phyloP scores from a whole-genome alignment of 2,888 invertebrate genomes.

The Carpatolechia fugitivella region DNA sequence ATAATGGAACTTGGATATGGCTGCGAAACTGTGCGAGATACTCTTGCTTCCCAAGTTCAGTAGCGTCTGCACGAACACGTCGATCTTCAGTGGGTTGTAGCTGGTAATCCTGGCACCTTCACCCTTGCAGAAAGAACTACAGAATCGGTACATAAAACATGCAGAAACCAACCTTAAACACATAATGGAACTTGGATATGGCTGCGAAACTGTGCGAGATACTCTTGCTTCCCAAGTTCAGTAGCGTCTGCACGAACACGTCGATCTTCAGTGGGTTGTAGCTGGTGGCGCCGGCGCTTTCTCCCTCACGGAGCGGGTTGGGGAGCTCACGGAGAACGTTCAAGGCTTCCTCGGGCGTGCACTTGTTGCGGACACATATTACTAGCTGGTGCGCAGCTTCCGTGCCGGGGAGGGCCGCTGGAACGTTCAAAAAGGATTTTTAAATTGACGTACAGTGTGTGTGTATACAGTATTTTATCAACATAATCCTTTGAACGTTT shows the following conservation, averaged over 20 bases:
- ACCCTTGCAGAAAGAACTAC: neutral
- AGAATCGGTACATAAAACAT: neutral
- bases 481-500: no score
- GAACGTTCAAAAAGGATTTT: conserved; percentile 28
- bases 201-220: conserved; percentile 99
- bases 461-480: no score
- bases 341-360: conserved; percentile 93
- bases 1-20: conserved; percentile 97
- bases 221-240: conserved; percentile 96
- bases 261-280: conserved; percentile 97
- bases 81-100: conserved; percentile 96
- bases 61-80: conserved; percentile 97
- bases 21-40: conserved; percentile 98
- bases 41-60: conserved; percentile 97
- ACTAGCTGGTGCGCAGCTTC: conserved; percentile 92
- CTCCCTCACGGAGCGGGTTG: conserved; percentile 87
- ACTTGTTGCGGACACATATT: conserved; percentile 92
- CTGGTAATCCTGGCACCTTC: conserved; percentile 79
- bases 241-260: conserved; percentile 96
- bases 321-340: conserved; percentile 92
- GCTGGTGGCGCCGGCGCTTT: conserved; percentile 81
- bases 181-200: conserved; percentile 97
- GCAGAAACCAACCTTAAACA: conserved; percentile 84
- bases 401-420: conserved; percentile 88
- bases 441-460: no score